Percentiles rank a stretch among this genome's conserved stretches.
These are phyloP conservation scores for Channa striata DNA, from an alignment of 2,797 vertebrate genomes.

Conservation along the genomic window DNA sequence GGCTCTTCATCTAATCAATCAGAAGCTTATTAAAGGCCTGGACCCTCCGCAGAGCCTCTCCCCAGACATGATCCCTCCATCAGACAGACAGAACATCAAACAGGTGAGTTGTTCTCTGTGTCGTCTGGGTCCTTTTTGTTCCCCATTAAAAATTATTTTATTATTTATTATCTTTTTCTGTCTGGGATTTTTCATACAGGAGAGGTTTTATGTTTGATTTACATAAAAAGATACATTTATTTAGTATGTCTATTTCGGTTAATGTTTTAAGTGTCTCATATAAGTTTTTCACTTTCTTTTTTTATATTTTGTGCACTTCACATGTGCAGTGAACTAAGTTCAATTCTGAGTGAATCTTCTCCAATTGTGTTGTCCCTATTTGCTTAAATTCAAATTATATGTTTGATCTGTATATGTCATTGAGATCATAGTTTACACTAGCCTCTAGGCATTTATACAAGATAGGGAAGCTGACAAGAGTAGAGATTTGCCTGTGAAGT, in stretches of 20 bases:
- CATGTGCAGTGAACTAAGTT: slow-evolving; percentile 35
- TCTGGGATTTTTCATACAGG: too few relatives aligned
- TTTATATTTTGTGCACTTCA: slow-evolving; percentile 41
- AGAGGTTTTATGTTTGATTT: too few relatives aligned
- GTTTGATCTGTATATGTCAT: not conserved
- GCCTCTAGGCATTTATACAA: too few relatives aligned
- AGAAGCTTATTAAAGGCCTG: slow-evolving; percentile 92
- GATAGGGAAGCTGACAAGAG: too few relatives aligned
- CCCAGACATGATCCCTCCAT: slow-evolving; percentile 96
- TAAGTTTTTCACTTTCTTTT: slow-evolving; percentile 21
- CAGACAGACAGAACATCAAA: slow-evolving; percentile 88
- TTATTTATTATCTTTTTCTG: too few relatives aligned
- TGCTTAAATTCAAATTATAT: not conserved
- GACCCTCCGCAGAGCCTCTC: slow-evolving; percentile 94
- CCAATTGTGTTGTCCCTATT: not conserved
- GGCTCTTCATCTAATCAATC: slow-evolving; percentile 96
- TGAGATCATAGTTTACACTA: not conserved
- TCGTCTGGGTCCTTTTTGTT: not conserved
- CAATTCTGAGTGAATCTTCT: slow-evolving; percentile 44
- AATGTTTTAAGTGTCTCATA: too few relatives aligned
- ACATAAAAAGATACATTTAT: too few relatives aligned
- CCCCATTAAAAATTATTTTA: not conserved
- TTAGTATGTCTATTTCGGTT: too few relatives aligned
- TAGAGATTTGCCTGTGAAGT: not conserved
- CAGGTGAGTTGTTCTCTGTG: slow-evolving; percentile 67